Conservation (phyloP, 1,140 invertebrate species). For the Nymphalis io region DNA sequence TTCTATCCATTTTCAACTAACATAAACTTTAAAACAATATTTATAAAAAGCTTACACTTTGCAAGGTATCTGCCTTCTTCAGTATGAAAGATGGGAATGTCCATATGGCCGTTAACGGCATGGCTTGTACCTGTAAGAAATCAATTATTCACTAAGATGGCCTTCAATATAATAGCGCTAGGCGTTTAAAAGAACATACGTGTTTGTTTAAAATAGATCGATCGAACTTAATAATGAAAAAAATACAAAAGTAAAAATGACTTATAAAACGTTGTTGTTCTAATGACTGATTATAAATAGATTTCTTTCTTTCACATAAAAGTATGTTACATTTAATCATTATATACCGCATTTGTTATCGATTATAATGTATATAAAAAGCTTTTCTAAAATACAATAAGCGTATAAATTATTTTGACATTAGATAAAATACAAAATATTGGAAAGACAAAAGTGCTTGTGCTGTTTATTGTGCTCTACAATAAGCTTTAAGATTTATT, state of each 20-base stretch:
- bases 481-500: slow-evolving; percentile 49
- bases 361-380: not conserved
- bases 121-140: slow-evolving; percentile 75
- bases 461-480: slow-evolving; percentile 54
- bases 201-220: slow-evolving; percentile 46
- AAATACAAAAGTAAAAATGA: not conserved
- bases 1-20: slow-evolving; percentile 36
- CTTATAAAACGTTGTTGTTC: not conserved
- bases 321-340: not conserved
- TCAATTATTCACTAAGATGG: slow-evolving; percentile 70
- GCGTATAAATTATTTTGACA: not conserved
- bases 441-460: slow-evolving; percentile 71
- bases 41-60: slow-evolving; percentile 83
- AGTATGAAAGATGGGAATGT: slow-evolving; percentile 87
- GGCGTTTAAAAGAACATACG: slow-evolving; percentile 40
- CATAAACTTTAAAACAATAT: slow-evolving; percentile 10
- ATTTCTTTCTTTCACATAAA: not conserved
- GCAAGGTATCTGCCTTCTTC: slow-evolving; percentile 92
- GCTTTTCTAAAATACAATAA: not conserved
- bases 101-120: slow-evolving; percentile 82
- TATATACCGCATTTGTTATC: not conserved
- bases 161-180: slow-evolving; percentile 54
- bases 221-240: not conserved
- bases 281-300: not conserved
- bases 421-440: slow-evolving; percentile 45